A percentile compares a stretch with the other conserved stretches of the same genome.
Conservation (phyloP, 2,888 invertebrate species). For the Hipparchia semele region DNA sequence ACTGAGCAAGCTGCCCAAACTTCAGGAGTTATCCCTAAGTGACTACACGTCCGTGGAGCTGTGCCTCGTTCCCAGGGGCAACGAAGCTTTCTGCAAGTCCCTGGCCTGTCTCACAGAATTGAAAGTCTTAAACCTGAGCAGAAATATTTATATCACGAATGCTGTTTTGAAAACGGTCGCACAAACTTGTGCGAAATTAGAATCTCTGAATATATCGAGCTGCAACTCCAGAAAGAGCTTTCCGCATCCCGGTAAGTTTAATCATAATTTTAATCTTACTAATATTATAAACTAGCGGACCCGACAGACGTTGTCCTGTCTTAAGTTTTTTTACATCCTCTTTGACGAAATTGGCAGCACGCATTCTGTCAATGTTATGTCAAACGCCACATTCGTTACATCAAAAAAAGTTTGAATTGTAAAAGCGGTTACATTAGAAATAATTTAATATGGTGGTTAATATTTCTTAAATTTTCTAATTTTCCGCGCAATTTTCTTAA, state of each 20-base stretch:
- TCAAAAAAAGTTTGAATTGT: too few relatives aligned
- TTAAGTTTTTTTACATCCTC: too few relatives aligned
- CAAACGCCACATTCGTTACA: too few relatives aligned
- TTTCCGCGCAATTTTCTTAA: too few relatives aligned
- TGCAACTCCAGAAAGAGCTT: constrained; percentile 62
- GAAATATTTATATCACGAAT: constrained; percentile 78
- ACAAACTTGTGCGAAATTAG: constrained; percentile 69
- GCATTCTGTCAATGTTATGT: too few relatives aligned
- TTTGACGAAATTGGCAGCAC: too few relatives aligned
- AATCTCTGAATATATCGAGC: constrained; percentile 72
- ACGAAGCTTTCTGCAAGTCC: constrained; percentile 62
- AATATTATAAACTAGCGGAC: too few relatives aligned
- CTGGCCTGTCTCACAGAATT: constrained; percentile 70
- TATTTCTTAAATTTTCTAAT: too few relatives aligned
- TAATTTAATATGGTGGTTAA: too few relatives aligned
- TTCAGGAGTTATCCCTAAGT: constrained; percentile 68
- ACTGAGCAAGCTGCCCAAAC: constrained; percentile 60
- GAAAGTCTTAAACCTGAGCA: constrained; percentile 68
- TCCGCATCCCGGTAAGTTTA: constrained; percentile 53
- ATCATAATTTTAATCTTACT: too few relatives aligned
- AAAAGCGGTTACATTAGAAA: too few relatives aligned
- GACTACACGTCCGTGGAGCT: constrained; percentile 61
- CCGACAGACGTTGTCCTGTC: too few relatives aligned
- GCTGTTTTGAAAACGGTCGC: constrained; percentile 77
- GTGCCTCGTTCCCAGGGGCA: constrained; percentile 49